These are phyloP conservation scores for Ciconia boyciana DNA, from an alignment of 2,113 vertebrate genomes.

Conservation along the genomic window DNA sequence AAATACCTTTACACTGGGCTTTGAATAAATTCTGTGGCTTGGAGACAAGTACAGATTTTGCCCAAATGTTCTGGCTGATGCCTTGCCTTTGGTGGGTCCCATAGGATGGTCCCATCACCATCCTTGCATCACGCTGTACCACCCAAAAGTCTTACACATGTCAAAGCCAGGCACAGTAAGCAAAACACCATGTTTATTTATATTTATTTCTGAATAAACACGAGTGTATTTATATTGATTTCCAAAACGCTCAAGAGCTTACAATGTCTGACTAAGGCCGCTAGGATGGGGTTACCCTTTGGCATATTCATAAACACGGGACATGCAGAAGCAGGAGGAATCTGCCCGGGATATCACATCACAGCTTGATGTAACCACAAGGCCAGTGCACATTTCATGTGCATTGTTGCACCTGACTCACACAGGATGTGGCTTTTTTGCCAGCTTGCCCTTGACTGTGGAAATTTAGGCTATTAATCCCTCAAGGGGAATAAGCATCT, in stretches of 20 bases:
- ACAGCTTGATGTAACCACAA: not conserved
- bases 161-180: not conserved
- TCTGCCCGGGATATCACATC: slow-evolving; percentile 19
- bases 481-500: not conserved
- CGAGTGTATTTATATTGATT: not conserved
- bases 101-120: not conserved
- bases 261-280: not conserved
- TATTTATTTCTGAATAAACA: not conserved
- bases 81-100: not conserved
- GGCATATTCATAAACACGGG: accelerated
- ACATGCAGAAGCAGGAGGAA: not conserved
- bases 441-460: not conserved
- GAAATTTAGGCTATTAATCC: not conserved
- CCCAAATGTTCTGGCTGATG: not conserved
- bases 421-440: slow-evolving; percentile 28
- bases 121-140: not conserved
- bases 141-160: not conserved
- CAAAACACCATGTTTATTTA: not conserved
- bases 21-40: not conserved
- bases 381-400: not conserved
- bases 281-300: not conserved
- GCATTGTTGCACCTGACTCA: slow-evolving; percentile 8
- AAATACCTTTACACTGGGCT: not conserved
- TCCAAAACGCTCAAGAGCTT: not conserved
- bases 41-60: not conserved